Conservation (phyloP, 2,797 vertebrate genomes). For the Enteromius trimaculatus region DNA sequence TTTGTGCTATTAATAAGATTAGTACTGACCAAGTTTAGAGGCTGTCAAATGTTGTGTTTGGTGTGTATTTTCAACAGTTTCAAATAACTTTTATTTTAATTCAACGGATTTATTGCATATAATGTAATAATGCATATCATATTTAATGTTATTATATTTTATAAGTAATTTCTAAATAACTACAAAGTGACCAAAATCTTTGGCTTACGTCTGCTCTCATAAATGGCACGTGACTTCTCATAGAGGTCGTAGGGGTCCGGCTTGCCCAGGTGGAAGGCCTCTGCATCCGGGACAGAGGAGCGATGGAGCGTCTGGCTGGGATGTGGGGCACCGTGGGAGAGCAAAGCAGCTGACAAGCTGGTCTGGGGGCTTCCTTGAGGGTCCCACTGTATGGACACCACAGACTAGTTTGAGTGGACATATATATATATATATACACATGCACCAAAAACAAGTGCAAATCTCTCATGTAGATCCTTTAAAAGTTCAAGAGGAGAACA, state of each 20-base stretch:
- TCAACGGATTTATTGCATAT: too few relatives aligned
- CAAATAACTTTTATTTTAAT: too few relatives aligned
- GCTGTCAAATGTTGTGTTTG: too few relatives aligned
- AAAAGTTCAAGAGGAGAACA: conserved; percentile 17
- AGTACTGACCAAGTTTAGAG: too few relatives aligned
- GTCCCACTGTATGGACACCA: conserved; percentile 84
- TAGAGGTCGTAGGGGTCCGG: conserved; percentile 99
- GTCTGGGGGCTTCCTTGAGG: conserved; percentile 95
- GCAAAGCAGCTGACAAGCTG: conserved; percentile 84
- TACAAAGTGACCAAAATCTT: background rate
- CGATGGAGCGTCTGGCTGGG: conserved; percentile 88
- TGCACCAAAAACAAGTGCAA: background rate
- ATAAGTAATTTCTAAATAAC: background rate
- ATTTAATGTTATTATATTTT: background rate
- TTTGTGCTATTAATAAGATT: too few relatives aligned
- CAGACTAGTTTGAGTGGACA: background rate
- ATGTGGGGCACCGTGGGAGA: conserved; percentile 87
- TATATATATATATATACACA: background rate
- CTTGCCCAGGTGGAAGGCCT: conserved; percentile 95
- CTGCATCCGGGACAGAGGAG: conserved; percentile 92
- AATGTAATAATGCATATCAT: too few relatives aligned
- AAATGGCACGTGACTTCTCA: conserved; percentile 98
- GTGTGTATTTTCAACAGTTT: too few relatives aligned
- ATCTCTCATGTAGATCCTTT: background rate
- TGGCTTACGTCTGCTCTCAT: conserved; percentile 99